Evolutionary conservation across 2,113 vertebrate genomes (phyloP), one percentile per base, ranked within the genome.

Genomic region (Muscicapa adusta): DNA sequence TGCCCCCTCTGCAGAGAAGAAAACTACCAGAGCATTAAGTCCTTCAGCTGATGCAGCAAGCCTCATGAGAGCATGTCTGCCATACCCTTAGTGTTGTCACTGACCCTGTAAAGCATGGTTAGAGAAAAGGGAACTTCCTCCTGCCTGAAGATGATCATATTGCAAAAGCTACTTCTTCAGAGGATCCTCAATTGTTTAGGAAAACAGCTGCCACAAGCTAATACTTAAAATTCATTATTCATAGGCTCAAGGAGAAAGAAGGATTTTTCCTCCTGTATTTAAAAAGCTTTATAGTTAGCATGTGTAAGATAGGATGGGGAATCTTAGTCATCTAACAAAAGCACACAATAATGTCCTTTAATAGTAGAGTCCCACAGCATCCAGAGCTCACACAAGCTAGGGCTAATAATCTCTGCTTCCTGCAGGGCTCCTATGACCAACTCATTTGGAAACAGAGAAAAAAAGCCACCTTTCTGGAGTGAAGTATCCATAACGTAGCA

Each of bases 261-360:
- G n/a, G 63, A 78, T 34, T 88, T 89, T 66, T 82, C 80, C 38
- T 92, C 26, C 47, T 92, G 48, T 90, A 84, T 66, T 92, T 93
- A 60, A 86, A 83, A 89, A 73, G 40, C 57, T 56, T 93, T 82
- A 60, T 71, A 94, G 91, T 79, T 85, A 93, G 22, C 24, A 75
- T 20, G n/a, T 40, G 83, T 54, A 62, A 88, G 51, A 81, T 76
- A 45, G 19, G 47, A 77, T 56, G 60, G 53, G 47, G 48, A 66
- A 88, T 51, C 43, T 91, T 95, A 84, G 43, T 79, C 54, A 73
- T 57, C 50, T 23, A 87, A 87, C 66, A 92, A 76, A 83, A 85
- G 66, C 58, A 65, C 33, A 48, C 57, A 74, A 81, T 15, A 80
- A 75, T 2, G 4, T 89, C 42, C 58, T 76, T 87, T 67, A 61